Evolutionary conservation across 2,888 invertebrate species (phyloP).

Genomic region (Napeogenes inachia): DNA sequence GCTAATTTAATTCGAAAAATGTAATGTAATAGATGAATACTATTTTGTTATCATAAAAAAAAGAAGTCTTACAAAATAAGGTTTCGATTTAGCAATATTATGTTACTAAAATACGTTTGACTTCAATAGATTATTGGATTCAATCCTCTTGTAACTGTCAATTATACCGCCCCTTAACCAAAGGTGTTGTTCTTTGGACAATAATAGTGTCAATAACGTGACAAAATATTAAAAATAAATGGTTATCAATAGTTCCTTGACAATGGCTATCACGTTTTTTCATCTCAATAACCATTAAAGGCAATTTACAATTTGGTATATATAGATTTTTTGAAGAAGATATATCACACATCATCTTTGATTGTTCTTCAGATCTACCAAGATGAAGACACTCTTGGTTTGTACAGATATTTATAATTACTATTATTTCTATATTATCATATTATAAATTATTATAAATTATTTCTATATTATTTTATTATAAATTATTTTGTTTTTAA

Average conservation of each 20-base stretch:
- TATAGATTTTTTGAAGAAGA: conserved; percentile 51
- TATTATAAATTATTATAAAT: neutral
- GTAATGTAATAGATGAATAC: no score
- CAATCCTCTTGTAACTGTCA: conserved; percentile 7
- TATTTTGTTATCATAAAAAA: no score
- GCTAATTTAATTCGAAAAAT: no score
- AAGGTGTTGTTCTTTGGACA: conserved; percentile 16
- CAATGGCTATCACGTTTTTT: conserved; percentile 63
- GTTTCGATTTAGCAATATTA: conserved; percentile 4
- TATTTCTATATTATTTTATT: no score
- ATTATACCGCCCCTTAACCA: conserved; percentile 17
- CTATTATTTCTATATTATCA: no score
- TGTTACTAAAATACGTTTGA: conserved; percentile 11
- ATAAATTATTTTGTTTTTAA: conserved; percentile 27
- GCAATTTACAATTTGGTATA: conserved; percentile 58
- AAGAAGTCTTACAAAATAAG: no score
- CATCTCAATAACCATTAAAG: conserved; percentile 46
- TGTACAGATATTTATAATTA: neutral
- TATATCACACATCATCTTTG: conserved; percentile 51
- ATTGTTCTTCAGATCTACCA: conserved; percentile 41
- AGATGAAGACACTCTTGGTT: conserved; percentile 44
- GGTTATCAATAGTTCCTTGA: conserved; percentile 37
- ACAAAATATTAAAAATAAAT: conserved; percentile 20
- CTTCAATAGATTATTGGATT: conserved; percentile 6
- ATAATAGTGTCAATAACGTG: conserved; percentile 18